phyloP scores from a whole-genome alignment of 23 tunicate species.

The Ascidia mentula region DNA sequence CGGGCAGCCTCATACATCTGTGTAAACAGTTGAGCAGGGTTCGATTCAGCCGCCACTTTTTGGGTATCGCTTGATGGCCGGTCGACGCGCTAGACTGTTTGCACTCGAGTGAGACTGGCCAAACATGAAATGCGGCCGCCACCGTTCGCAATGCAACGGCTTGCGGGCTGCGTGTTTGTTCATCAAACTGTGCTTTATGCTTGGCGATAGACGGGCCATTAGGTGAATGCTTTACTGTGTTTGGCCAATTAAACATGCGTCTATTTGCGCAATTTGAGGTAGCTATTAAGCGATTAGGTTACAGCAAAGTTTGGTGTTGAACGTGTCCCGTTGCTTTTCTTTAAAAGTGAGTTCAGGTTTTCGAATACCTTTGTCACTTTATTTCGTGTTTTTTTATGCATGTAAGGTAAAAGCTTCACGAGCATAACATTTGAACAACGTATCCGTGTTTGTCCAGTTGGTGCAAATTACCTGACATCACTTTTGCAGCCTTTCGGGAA shows the following conservation, averaged over 20 bases:
- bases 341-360: too few relatives aligned
- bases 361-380: too few relatives aligned
- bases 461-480: neutral
- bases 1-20: neutral
- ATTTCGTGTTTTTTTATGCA: too few relatives aligned
- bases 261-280: too few relatives aligned
- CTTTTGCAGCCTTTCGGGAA: neutral
- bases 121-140: constrained; percentile 14
- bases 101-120: constrained; percentile 8
- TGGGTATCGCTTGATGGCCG: neutral
- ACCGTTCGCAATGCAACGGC: constrained; percentile 1
- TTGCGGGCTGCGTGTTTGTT: constrained; percentile 4
- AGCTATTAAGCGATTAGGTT: too few relatives aligned
- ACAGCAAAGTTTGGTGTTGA: too few relatives aligned
- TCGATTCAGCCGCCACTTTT: too few relatives aligned
- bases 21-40: neutral
- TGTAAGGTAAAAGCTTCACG: too few relatives aligned
- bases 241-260: neutral
- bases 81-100: constrained; percentile 3
- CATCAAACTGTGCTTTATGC: neutral
- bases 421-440: too few relatives aligned
- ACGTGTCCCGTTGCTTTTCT: too few relatives aligned
- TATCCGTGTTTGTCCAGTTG: neutral
- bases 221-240: neutral
- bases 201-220: constrained; percentile 6